A percentile compares a stretch with the other conserved stretches of the same genome.
Conservation (phyloP, 2,888 invertebrate genomes). For the Prenolepis imparis region DNA sequence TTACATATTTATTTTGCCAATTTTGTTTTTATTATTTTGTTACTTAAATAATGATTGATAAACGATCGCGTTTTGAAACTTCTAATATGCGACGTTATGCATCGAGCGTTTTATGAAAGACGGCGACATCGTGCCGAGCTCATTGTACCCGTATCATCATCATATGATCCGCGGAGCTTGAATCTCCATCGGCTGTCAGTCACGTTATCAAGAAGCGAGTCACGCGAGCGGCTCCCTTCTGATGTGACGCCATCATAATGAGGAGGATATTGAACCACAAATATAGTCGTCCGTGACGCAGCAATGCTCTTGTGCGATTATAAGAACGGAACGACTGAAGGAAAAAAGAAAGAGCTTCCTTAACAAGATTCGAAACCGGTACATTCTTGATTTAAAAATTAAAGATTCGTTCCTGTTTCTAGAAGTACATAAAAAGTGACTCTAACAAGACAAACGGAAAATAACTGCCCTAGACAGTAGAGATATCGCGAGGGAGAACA, state of each 20-base stretch:
- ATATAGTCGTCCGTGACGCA: slow-evolving; percentile 23
- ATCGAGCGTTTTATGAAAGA: slow-evolving; percentile 2
- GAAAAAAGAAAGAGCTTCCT: slow-evolving; percentile 1
- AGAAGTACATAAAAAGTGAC: neutral
- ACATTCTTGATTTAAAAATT: slow-evolving; percentile 5
- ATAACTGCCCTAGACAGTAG: neutral
- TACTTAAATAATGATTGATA: neutral
- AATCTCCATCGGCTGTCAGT: slow-evolving; percentile 37
- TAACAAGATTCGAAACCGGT: neutral
- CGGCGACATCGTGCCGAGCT: slow-evolving; percentile 43
- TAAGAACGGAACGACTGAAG: slow-evolving; percentile 26
- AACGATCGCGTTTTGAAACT: neutral
- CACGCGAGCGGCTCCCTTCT: slow-evolving; percentile 56
- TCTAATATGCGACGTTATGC: neutral
- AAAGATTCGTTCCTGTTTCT: slow-evolving; percentile 20
- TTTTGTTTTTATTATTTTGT: neutral
- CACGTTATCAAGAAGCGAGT: slow-evolving; percentile 60
- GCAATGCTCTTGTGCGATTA: slow-evolving; percentile 27
- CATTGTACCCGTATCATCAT: slow-evolving; percentile 49
- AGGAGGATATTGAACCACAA: slow-evolving; percentile 59
- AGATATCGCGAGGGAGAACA: neutral
- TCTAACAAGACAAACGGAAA: slow-evolving; percentile 5
- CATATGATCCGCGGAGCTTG: slow-evolving; percentile 34
- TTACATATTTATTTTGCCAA: neutral
- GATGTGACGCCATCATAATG: slow-evolving; percentile 49